phyloP scores from a whole-genome alignment of 2,888 invertebrate species.

The Frankliniella fusca region DNA sequence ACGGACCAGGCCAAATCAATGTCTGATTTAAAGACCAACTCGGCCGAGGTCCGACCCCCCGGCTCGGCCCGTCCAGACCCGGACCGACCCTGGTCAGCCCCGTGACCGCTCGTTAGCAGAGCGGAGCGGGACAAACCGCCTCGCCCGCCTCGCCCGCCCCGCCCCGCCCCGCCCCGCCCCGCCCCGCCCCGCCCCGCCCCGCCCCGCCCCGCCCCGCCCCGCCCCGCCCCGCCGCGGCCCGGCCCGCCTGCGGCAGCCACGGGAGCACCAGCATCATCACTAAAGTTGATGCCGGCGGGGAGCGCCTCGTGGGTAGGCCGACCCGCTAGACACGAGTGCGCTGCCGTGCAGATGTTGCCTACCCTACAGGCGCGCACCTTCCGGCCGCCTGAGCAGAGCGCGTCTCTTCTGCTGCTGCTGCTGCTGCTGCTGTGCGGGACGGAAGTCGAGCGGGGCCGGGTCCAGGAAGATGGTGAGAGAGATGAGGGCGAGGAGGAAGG shows the following conservation, averaged over 20 bases:
- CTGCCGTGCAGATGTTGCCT: not conserved
- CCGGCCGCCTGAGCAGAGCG: too few relatives aligned
- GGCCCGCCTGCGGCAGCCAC: not conserved
- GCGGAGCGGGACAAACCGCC: not conserved
- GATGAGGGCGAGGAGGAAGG: too few relatives aligned
- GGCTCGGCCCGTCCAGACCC: not conserved
- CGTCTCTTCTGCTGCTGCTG: too few relatives aligned
- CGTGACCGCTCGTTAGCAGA: too few relatives aligned
- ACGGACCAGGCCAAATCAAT: not conserved
- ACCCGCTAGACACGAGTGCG: not conserved
- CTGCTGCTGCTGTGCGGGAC: too few relatives aligned
- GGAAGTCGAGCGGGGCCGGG: too few relatives aligned
- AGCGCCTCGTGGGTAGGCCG: not conserved
- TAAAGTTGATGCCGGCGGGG: not conserved
- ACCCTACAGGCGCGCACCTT: too few relatives aligned
- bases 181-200: not conserved
- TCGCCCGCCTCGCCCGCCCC: not conserved
- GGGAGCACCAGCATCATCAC: not conserved
- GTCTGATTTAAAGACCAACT: not conserved
- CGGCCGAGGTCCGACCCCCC: not conserved
- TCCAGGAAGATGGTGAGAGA: too few relatives aligned
- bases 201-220: not conserved
- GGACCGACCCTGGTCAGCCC: too few relatives aligned
- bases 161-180: not conserved
- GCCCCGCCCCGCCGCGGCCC: not conserved